These are phyloP conservation scores for Dromiciops gliroides DNA, from an alignment of 2,113 vertebrate genomes.

Conservation along the genomic window DNA sequence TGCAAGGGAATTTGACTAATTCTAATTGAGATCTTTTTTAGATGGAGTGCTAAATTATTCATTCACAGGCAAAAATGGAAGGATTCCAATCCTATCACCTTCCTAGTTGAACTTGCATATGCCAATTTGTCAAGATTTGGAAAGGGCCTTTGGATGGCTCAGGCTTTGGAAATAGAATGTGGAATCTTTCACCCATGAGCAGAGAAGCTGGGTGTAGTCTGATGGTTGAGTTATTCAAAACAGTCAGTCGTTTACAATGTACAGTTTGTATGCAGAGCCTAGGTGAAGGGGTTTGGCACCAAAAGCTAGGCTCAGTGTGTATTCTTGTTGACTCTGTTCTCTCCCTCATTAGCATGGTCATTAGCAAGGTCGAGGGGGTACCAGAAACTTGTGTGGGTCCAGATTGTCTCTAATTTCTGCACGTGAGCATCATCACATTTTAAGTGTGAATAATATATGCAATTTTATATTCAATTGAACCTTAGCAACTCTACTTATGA, in stretches of 20 bases:
- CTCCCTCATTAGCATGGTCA: not conserved
- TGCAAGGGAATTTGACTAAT: constrained; percentile 53
- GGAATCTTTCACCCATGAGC: not conserved
- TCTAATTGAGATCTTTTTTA: constrained; percentile 75
- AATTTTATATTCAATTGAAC: not conserved
- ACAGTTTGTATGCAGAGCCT: not conserved
- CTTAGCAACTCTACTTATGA: not conserved
- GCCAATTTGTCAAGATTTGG: constrained; percentile 12
- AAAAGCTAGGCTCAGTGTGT: not conserved
- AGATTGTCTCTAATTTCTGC: not conserved
- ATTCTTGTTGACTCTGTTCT: not conserved
- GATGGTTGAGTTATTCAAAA: not conserved
- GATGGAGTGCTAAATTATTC: constrained; percentile 80
- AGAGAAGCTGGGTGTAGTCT: not conserved
- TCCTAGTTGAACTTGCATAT: constrained; percentile 27
- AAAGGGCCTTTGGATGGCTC: not conserved
- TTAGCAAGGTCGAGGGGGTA: not conserved
- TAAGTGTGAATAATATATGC: not conserved
- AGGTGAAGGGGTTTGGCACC: not conserved
- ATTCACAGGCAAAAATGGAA: constrained; percentile 69
- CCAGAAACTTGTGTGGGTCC: not conserved
- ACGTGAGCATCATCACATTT: not conserved
- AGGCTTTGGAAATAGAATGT: accelerated
- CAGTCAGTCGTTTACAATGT: not conserved
- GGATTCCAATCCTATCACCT: constrained; percentile 63